Percentiles rank a stretch among this genome's conserved stretches.
Evolutionary conservation across 1,140 invertebrate genomes (phyloP).

Genomic region (Dendroctonus ponderosae): DNA sequence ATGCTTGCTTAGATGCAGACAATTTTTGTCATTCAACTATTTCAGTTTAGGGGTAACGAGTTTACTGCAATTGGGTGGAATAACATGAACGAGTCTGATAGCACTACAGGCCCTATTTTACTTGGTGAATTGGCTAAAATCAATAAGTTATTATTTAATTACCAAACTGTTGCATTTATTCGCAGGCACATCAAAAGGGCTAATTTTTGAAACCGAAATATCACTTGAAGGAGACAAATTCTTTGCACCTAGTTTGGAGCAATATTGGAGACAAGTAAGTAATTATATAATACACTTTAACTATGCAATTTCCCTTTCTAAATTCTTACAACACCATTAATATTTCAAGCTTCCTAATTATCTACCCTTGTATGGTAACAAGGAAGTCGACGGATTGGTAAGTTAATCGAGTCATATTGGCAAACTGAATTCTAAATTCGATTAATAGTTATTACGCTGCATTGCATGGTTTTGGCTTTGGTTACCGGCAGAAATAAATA

Average conservation of each 20-base stretch:
- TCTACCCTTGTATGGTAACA: conserved; percentile 68
- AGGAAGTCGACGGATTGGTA: conserved; percentile 72
- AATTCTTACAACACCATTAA: conserved; percentile 30
- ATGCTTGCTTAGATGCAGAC: background rate
- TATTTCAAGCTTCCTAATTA: conserved; percentile 69
- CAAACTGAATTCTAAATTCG: no score
- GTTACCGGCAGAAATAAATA: no score
- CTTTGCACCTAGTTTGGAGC: conserved; percentile 73
- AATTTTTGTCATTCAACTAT: conserved; percentile 9
- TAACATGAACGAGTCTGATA: conserved; percentile 68
- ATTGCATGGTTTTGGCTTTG: no score
- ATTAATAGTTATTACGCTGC: no score
- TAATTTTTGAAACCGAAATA: conserved; percentile 90
- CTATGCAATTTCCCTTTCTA: background rate
- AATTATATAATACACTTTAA: background rate
- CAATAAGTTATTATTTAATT: background rate
- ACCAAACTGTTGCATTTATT: background rate
- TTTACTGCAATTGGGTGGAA: conserved; percentile 93
- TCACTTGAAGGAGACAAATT: conserved; percentile 76
- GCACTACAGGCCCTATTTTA: conserved; percentile 75
- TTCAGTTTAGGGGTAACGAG: conserved; percentile 70
- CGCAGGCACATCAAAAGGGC: conserved; percentile 81
- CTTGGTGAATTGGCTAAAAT: conserved; percentile 62
- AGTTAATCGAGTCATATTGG: conserved; percentile 34
- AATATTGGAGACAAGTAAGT: conserved; percentile 84